Conservation (phyloP, 2,797 vertebrate species). For the Loriculus beryllinus region DNA sequence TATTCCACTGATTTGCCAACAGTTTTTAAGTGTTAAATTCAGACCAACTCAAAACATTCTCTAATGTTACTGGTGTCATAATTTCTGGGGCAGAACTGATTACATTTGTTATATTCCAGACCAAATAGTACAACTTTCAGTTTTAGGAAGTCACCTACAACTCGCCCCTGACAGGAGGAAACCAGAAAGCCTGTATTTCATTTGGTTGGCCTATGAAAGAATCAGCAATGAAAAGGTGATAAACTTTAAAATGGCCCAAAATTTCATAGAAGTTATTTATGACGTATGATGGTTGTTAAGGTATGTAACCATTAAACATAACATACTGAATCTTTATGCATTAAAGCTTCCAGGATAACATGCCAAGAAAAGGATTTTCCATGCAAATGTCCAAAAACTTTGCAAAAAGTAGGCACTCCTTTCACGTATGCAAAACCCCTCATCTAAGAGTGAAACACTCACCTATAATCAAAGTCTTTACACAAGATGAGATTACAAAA, state of each 20-base stretch:
- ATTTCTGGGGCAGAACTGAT: neutral
- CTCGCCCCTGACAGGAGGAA: neutral
- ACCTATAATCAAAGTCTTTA: neutral
- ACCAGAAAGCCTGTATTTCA: neutral
- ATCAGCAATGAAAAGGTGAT: neutral
- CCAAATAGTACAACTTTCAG: neutral
- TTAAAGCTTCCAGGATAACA: neutral
- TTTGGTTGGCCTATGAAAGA: neutral
- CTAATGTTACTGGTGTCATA: neutral
- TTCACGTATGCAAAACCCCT: neutral
- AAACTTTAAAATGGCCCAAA: neutral
- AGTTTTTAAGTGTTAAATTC: neutral
- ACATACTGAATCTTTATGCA: neutral
- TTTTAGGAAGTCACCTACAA: neutral
- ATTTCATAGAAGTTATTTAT: neutral
- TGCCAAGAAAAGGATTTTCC: fast-evolving
- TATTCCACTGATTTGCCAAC: neutral
- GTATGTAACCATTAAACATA: neutral
- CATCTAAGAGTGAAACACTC: neutral
- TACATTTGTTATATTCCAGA: neutral
- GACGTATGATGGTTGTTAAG: neutral
- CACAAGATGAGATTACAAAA: neutral
- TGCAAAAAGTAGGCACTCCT: neutral
- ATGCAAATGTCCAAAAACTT: neutral
- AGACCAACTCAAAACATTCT: neutral